These are phyloP conservation scores for Hymenopus coronatus DNA, from an alignment of 2,888 invertebrate species.

Conservation along the genomic window DNA sequence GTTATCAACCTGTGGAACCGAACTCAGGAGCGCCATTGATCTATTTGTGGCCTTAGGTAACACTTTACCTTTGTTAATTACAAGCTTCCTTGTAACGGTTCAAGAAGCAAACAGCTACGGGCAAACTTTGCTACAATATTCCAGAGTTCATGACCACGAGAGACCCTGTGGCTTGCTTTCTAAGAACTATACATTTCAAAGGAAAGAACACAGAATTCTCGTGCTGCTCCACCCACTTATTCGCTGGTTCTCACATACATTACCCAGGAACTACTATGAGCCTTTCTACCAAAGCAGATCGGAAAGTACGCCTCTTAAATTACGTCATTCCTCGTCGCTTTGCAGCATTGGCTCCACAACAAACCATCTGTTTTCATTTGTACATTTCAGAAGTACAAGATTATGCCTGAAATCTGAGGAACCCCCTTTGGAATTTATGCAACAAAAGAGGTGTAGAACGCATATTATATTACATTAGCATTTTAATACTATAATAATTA, in stretches of 20 bases:
- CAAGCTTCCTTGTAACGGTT: neutral
- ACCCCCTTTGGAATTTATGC: no score
- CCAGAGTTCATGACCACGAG: neutral
- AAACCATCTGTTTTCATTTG: no score
- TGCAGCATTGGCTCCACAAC: no score
- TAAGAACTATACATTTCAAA: neutral
- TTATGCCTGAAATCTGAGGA: no score
- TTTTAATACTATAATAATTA: no score
- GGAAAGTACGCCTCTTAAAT: neutral
- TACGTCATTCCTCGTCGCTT: no score
- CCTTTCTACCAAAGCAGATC: neutral
- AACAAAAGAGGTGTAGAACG: no score
- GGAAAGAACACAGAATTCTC: neutral
- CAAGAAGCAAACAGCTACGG: neutral
- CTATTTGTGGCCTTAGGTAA: neutral
- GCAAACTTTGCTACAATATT: neutral
- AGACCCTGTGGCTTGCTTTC: neutral
- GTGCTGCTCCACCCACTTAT: neutral
- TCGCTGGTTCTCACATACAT: slow-evolving; percentile 18
- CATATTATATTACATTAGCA: no score
- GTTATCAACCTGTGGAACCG: neutral
- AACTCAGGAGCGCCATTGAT: neutral
- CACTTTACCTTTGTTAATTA: neutral
- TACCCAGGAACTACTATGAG: neutral
- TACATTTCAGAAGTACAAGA: no score